These are phyloP conservation scores for Pomphorhynchus laevis DNA, from an alignment of 1,140 invertebrate species.

Conservation along the genomic window DNA sequence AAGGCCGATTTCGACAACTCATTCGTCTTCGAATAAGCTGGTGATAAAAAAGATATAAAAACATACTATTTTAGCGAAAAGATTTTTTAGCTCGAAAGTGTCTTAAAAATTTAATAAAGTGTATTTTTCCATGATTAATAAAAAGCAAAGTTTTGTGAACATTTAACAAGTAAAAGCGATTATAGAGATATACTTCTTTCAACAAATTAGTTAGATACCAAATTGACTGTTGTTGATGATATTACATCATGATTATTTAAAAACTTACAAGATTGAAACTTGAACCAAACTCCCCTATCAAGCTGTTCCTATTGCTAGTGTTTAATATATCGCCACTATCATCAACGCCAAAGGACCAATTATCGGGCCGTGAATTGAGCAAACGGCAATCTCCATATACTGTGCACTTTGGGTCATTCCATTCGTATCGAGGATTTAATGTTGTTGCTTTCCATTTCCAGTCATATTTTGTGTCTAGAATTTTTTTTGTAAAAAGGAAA, in stretches of 20 bases:
- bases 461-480: background rate
- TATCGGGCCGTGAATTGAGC: constrained; percentile 32
- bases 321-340: constrained; percentile 41
- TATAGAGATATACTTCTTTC: too few relatives aligned
- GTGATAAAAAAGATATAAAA: too few relatives aligned
- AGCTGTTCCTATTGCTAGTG: constrained; percentile 28
- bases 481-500: background rate
- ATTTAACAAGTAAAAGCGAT: too few relatives aligned
- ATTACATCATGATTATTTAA: background rate
- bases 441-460: constrained; percentile 51
- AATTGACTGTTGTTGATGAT: background rate
- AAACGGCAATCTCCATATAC: constrained; percentile 53
- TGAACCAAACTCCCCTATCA: constrained; percentile 23
- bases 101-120: too few relatives aligned
- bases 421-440: constrained; percentile 60
- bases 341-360: constrained; percentile 52
- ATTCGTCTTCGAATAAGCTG: too few relatives aligned
- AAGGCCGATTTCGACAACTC: too few relatives aligned
- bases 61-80: too few relatives aligned
- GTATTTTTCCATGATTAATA: too few relatives aligned
- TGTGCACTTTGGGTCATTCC: constrained; percentile 27
- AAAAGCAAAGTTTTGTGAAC: too few relatives aligned
- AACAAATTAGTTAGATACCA: too few relatives aligned
- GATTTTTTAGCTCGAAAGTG: too few relatives aligned
- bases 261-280: background rate